Conservation (phyloP, 2,888 invertebrate species). For the Cenopis cana region DNA sequence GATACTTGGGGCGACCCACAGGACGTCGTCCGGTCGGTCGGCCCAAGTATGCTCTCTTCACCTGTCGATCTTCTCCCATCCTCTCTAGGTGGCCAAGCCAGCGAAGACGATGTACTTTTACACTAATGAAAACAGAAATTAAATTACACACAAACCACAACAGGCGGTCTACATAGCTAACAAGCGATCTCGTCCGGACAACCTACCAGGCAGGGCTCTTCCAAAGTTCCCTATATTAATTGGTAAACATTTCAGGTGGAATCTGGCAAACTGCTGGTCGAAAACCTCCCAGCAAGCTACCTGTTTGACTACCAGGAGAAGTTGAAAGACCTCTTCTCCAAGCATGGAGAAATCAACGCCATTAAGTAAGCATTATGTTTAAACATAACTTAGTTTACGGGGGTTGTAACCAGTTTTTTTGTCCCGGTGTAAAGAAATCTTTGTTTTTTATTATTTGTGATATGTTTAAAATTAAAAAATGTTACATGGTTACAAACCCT, state of each 20-base stretch:
- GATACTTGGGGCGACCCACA: too few species aligned
- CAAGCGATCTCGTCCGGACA: too few species aligned
- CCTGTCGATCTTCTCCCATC: too few species aligned
- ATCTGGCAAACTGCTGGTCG: constrained; percentile 80
- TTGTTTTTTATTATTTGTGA: not conserved
- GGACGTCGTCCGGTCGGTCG: too few species aligned
- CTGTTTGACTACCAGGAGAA: constrained; percentile 82
- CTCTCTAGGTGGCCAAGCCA: too few species aligned
- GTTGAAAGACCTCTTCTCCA: constrained; percentile 80
- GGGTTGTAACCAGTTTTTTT: constrained; percentile 8
- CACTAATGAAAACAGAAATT: too few species aligned
- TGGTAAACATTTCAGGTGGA: constrained; percentile 60
- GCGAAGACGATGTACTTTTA: too few species aligned
- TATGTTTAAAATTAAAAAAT: not conserved
- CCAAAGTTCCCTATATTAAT: not conserved
- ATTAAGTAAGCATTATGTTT: constrained; percentile 70
- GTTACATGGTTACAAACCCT: constrained; percentile 10
- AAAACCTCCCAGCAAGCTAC: constrained; percentile 78
- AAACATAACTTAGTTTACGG: not conserved
- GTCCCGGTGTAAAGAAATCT: not conserved
- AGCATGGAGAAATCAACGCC: constrained; percentile 73
- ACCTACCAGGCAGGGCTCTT: not conserved
- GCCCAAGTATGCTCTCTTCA: too few species aligned
- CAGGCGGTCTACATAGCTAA: too few species aligned
- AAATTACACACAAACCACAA: too few species aligned